Evolutionary conservation across 2,888 invertebrate genomes (phyloP), one percentile per base, ranked within the genome.

Genomic region (Didymodactylos carnosus): DNA sequence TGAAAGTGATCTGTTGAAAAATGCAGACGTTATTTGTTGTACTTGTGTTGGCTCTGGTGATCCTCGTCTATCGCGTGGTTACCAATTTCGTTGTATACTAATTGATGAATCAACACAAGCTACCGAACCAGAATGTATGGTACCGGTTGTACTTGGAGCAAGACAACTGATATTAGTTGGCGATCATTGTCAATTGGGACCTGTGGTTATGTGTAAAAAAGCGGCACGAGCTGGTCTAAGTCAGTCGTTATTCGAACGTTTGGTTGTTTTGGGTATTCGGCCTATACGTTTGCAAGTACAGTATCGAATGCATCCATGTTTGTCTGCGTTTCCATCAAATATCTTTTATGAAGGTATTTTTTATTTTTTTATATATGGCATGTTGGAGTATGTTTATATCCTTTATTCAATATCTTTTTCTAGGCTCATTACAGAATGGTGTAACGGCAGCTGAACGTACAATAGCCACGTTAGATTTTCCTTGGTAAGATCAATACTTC

Each of bases 11-110:
- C 85, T 97, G 16, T 78, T 84, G 25, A 81, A 82, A 80, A 82
- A 94, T 0, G 98, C 98, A 2, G 98, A 99, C 83, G 98, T 98
- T 0, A 94, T 99, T 73, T 97, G 97, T 81, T 95, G 95, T 81
- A 99, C 98, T 0, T 98, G 98, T 82, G 97, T 98, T 0, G 95
- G 95, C 16, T 95, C 98, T 0, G 98, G 98, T 0, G 98, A 98
- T 84, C 91, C 92, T 0, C 86, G 98, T 27, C 86, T 98, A n/a
- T 88, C 90, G 2, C 87, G 92, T 73, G 70, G 70, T 23, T 88
- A 97, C 81, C 91, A 94, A 80, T 97, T 97, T 85, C 90, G 92
- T 77, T 93, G 93, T 29, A 94, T 97, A 27, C 87, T 97, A 16
- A 95, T 97, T 77, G 95, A 97, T 81, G 95, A 97, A 83, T 93